A percentile compares a stretch with the other conserved stretches of the same genome.
Evolutionary conservation across 2,888 invertebrate genomes (phyloP).

Genomic region (Ennomos erosarius): DNA sequence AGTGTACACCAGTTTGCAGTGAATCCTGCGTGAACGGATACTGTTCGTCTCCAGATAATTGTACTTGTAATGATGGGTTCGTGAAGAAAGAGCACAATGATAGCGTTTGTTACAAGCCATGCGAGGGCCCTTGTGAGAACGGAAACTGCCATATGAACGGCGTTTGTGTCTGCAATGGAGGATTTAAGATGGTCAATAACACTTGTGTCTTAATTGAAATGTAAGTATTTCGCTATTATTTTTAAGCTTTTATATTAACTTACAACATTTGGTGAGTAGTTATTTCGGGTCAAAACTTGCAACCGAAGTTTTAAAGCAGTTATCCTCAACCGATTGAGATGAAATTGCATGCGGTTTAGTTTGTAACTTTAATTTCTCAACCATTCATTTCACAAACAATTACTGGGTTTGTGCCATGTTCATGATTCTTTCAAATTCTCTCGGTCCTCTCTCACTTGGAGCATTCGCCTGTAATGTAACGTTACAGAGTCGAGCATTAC

Average conservation of each 20-base stretch:
- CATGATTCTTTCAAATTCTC: too few species aligned
- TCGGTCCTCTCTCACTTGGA: too few species aligned
- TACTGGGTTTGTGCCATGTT: too few species aligned
- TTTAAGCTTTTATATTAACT: neutral
- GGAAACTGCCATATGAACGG: conserved; percentile 55
- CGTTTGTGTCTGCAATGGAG: conserved; percentile 51
- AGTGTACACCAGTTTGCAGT: conserved; percentile 21
- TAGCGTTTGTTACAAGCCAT: conserved; percentile 53
- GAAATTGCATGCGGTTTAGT: too few species aligned
- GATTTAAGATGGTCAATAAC: conserved; percentile 46
- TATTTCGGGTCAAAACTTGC: too few species aligned
- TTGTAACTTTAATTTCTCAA: too few species aligned
- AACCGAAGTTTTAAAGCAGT: too few species aligned
- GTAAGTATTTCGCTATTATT: conserved; percentile 51
- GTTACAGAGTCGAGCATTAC: too few species aligned
- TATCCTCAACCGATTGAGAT: too few species aligned
- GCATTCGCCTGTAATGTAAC: too few species aligned
- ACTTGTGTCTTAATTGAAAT: conserved; percentile 46
- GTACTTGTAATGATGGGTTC: conserved; percentile 32
- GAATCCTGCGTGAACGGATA: conserved; percentile 23
- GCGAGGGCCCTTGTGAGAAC: conserved; percentile 48
- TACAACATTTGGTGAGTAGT: neutral
- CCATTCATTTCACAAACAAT: too few species aligned
- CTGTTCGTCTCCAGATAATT: conserved; percentile 26
- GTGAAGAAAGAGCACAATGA: conserved; percentile 36